Evolutionary conservation across 1,140 invertebrate genomes (phyloP).

Genomic region (Rhynchophorus ferrugineus): DNA sequence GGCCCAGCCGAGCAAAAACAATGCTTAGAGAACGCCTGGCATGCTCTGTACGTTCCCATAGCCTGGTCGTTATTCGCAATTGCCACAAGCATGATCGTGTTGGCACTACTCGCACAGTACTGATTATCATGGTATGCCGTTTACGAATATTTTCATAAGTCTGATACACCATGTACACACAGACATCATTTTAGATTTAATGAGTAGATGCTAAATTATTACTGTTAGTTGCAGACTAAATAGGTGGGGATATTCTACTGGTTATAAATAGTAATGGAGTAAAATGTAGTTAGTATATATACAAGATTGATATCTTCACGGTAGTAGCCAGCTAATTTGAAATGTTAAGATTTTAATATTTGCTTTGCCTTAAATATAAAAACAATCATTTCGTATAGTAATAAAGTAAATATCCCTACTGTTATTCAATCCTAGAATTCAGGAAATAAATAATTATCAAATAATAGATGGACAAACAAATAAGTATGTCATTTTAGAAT

Average conservation of each 20-base stretch:
- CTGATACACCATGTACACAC: constrained; percentile 4
- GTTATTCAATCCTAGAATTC: too few species aligned
- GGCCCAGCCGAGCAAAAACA: constrained; percentile 33
- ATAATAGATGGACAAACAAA: too few species aligned
- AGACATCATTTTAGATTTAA: constrained; percentile 4
- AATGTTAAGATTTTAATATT: too few species aligned
- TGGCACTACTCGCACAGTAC: constrained; percentile 41
- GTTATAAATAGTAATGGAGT: background rate
- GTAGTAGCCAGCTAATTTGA: too few species aligned
- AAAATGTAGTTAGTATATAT: too few species aligned
- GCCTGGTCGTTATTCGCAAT: constrained; percentile 40
- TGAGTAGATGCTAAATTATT: background rate
- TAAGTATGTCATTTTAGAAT: too few species aligned
- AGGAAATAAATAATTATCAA: too few species aligned
- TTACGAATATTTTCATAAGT: constrained; percentile 14
- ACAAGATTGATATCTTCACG: too few species aligned
- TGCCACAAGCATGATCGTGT: constrained; percentile 41
- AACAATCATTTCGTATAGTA: too few species aligned
- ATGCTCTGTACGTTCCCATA: constrained; percentile 37
- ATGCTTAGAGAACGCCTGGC: constrained; percentile 37
- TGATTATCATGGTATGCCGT: constrained; percentile 39
- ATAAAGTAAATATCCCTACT: too few species aligned
- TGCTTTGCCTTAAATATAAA: too few species aligned
- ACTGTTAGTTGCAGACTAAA: background rate
- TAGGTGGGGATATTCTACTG: background rate